Conservation (phyloP, 2,888 invertebrate genomes). For the Venusia cambrica region DNA sequence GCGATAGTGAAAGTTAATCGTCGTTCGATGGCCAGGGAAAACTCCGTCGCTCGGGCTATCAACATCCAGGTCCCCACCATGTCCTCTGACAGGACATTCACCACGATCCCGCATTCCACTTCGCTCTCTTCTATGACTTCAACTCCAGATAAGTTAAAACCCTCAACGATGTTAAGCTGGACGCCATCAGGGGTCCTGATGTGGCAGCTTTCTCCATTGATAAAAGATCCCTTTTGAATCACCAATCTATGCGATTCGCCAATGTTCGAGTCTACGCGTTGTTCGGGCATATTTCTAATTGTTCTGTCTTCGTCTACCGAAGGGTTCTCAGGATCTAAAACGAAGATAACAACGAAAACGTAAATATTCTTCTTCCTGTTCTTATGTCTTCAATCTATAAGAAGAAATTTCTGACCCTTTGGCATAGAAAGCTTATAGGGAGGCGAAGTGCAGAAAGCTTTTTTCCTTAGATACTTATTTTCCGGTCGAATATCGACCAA, state of each 20-base stretch:
- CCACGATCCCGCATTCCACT: constrained; percentile 46
- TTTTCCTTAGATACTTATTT: too few species aligned
- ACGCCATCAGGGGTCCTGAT: constrained; percentile 46
- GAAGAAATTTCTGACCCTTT: too few species aligned
- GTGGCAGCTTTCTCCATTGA: constrained; percentile 45
- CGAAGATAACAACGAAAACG: constrained; percentile 7
- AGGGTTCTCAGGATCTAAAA: constrained; percentile 45
- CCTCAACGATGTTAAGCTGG: constrained; percentile 41
- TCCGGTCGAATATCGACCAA: too few species aligned
- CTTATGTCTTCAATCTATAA: too few species aligned
- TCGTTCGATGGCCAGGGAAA: constrained; percentile 42
- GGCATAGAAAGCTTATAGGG: too few species aligned
- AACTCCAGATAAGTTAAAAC: constrained; percentile 40
- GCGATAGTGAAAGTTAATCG: constrained; percentile 50
- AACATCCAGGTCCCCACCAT: constrained; percentile 57
- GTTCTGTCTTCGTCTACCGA: constrained; percentile 33
- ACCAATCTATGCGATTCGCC: constrained; percentile 34
- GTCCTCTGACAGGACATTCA: constrained; percentile 41
- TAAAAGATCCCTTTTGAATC: constrained; percentile 27
- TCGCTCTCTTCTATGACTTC: constrained; percentile 33
- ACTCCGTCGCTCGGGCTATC: constrained; percentile 42
- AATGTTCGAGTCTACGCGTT: constrained; percentile 28
- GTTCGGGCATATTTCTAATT: constrained; percentile 22
- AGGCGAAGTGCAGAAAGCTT: too few species aligned
- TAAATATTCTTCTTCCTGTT: too few species aligned